These are phyloP conservation scores for Danaus plexippus DNA, from an alignment of 1,140 invertebrate genomes.

Conservation along the genomic window DNA sequence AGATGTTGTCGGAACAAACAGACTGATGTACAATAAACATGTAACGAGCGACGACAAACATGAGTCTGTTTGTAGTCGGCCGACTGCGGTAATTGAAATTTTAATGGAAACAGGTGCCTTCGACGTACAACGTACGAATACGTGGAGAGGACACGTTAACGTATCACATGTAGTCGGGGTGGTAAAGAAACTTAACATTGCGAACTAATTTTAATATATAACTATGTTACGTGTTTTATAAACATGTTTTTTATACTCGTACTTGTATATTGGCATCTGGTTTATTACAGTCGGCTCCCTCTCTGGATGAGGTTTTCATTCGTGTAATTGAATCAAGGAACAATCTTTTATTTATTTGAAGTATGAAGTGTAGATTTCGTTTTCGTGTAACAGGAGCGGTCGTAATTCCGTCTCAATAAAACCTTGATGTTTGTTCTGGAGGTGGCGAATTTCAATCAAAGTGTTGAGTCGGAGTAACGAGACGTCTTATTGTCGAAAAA, in stretches of 20 bases:
- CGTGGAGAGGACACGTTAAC: background rate
- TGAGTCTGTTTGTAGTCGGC: conserved; percentile 14
- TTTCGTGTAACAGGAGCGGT: too few species aligned
- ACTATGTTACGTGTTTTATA: too few species aligned
- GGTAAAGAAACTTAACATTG: too few species aligned
- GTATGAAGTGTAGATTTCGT: too few species aligned
- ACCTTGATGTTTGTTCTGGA: conserved; percentile 6
- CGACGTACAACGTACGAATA: background rate
- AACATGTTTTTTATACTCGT: too few species aligned
- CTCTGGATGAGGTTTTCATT: too few species aligned
- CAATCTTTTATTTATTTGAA: too few species aligned
- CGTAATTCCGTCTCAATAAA: conserved; percentile 18
- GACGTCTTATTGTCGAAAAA: conserved; percentile 50
- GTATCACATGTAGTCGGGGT: too few species aligned
- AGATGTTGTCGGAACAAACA: conserved; percentile 12
- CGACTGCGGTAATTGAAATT: conserved; percentile 40
- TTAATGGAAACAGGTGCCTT: conserved; percentile 41
- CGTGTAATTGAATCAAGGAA: too few species aligned
- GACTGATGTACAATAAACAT: conserved; percentile 2
- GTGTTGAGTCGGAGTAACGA: conserved; percentile 24
- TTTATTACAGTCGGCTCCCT: too few species aligned
- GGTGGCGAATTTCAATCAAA: conserved; percentile 32
- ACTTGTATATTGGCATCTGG: too few species aligned
- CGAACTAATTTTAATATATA: too few species aligned
- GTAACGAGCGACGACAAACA: conserved; percentile 4